These are phyloP conservation scores for Mobula birostris DNA, from an alignment of 2,113 vertebrate species.

Conservation along the genomic window DNA sequence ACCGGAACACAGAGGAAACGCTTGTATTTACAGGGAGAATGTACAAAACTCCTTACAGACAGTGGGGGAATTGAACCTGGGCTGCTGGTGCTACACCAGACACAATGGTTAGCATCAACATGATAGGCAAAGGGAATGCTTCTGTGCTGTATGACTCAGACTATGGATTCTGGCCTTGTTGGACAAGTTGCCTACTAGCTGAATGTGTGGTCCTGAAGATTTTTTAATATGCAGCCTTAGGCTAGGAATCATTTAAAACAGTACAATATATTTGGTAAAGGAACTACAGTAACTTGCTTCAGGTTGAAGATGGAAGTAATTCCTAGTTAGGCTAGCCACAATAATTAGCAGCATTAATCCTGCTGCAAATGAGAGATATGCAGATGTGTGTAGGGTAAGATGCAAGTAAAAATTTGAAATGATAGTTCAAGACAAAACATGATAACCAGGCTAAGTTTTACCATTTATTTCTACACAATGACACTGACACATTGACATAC, in stretches of 20 bases:
- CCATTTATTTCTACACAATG: conserved; percentile 29
- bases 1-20: too few species aligned
- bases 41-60: too few species aligned
- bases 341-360: not conserved
- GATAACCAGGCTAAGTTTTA: not conserved
- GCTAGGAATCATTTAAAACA: too few species aligned
- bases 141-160: too few species aligned
- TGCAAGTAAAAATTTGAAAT: not conserved
- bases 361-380: not conserved
- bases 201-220: too few species aligned
- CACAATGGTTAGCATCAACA: too few species aligned
- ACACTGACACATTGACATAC: not conserved
- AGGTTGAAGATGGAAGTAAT: not conserved
- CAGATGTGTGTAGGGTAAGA: not conserved
- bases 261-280: not conserved
- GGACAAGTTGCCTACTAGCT: not conserved
- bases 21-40: too few species aligned
- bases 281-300: not conserved
- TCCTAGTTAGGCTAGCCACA: not conserved
- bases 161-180: not conserved
- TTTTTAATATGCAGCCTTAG: too few species aligned
- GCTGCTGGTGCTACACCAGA: too few species aligned
- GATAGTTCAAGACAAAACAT: not conserved
- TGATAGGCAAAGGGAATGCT: too few species aligned
- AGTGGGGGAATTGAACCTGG: too few species aligned